Evolutionary conservation across 2,113 vertebrate genomes (phyloP).

Genomic region (Pardalotus punctatus): DNA sequence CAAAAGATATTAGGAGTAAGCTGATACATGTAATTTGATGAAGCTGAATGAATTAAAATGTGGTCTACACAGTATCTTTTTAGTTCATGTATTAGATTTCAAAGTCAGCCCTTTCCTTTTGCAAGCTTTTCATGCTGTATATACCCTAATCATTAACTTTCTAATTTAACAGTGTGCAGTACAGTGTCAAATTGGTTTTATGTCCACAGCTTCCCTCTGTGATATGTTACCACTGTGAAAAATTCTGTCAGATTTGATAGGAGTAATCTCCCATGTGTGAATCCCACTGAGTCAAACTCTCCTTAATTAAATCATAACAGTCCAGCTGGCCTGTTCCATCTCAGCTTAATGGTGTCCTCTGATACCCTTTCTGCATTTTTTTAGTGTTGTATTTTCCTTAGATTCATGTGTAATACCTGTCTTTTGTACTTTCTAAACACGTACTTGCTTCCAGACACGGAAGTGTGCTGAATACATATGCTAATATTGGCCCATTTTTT

Average conservation of each 20-base stretch:
- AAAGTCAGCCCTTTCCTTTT: neutral
- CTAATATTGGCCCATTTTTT: conserved; percentile 54
- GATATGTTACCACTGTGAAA: conserved; percentile 39
- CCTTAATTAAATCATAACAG: conserved; percentile 63
- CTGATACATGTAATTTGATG: neutral
- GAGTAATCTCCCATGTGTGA: conserved; percentile 49
- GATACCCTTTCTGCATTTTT: neutral
- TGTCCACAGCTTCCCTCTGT: neutral
- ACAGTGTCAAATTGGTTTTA: neutral
- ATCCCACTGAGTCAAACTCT: conserved; percentile 28
- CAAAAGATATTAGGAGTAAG: neutral
- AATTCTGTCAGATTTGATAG: conserved; percentile 40
- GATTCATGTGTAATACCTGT: no score
- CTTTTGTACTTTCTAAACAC: neutral
- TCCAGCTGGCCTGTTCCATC: conserved; percentile 26
- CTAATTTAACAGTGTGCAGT: neutral
- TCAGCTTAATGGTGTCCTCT: neutral
- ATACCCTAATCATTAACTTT: neutral
- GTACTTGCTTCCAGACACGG: neutral
- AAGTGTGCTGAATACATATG: neutral
- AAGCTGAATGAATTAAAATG: neutral
- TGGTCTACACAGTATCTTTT: neutral
- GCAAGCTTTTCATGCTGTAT: neutral
- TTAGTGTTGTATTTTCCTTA: neutral
- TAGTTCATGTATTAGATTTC: neutral